Conservation (phyloP, 2,797 vertebrate genomes). For the Natrix natrix region DNA sequence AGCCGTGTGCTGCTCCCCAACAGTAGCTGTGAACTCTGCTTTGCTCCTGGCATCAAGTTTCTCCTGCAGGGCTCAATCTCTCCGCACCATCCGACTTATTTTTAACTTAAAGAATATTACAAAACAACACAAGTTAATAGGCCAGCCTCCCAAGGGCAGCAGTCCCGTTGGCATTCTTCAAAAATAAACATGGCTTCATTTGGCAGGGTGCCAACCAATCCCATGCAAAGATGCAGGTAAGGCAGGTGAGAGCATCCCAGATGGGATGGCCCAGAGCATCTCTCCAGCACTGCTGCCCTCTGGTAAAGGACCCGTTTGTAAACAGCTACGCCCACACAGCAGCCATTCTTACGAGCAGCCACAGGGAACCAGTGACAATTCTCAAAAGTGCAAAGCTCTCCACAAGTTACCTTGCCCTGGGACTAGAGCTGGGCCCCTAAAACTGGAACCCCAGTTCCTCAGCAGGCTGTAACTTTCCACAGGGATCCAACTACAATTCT, state of each 20-base stretch:
- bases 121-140: neutral
- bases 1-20: neutral
- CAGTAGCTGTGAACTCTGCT: neutral
- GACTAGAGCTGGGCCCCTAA: neutral
- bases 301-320: neutral
- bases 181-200: neutral
- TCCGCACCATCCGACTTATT: neutral
- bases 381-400: neutral
- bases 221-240: neutral
- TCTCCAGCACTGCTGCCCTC: neutral
- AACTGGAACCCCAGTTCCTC: neutral
- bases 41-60: neutral
- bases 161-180: neutral
- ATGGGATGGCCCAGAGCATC: neutral
- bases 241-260: neutral
- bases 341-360: neutral
- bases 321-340: neutral
- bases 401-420: neutral
- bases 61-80: neutral
- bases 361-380: neutral
- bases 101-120: neutral
- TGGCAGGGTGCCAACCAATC: neutral
- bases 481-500: neutral
- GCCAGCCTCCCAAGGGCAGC: neutral
- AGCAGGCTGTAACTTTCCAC: neutral